Percentiles rank a stretch among this genome's conserved stretches.
These are phyloP conservation scores for Mycalesis mineus DNA, from an alignment of 2,888 invertebrate species.

Conservation along the genomic window DNA sequence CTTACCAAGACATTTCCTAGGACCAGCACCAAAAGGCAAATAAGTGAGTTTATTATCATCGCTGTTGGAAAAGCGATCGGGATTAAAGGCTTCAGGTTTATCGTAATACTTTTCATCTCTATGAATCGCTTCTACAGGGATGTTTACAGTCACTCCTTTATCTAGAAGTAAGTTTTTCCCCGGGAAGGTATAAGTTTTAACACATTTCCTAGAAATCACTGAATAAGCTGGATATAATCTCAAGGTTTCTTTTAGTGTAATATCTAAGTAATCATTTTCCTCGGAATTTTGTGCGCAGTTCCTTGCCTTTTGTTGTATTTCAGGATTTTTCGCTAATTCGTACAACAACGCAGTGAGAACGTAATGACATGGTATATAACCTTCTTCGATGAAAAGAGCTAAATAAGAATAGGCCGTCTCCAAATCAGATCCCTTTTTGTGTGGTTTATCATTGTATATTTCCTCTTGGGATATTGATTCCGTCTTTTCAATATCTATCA, in stretches of 20 bases:
- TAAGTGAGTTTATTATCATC: conserved; percentile 49
- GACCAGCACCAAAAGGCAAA: conserved; percentile 67
- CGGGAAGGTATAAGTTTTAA: conserved; percentile 54
- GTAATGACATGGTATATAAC: conserved; percentile 60
- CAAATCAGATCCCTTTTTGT: conserved; percentile 34
- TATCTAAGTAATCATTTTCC: conserved; percentile 51
- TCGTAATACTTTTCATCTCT: conserved; percentile 53
- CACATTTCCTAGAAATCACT: conserved; percentile 58
- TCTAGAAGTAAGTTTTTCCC: conserved; percentile 57
- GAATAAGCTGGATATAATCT: conserved; percentile 65
- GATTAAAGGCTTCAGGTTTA: conserved; percentile 53
- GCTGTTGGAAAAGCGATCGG: conserved; percentile 56
- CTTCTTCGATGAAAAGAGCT: conserved; percentile 60
- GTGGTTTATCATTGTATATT: conserved; percentile 42
- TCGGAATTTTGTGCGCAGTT: conserved; percentile 36
- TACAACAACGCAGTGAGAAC: conserved; percentile 54
- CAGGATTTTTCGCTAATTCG: conserved; percentile 53
- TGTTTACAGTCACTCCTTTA: conserved; percentile 54
- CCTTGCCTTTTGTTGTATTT: conserved; percentile 53
- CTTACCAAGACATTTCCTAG: conserved; percentile 69
- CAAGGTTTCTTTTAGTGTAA: conserved; percentile 60
- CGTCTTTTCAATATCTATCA: conserved; percentile 46
- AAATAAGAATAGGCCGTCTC: conserved; percentile 52
- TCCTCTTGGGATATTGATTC: conserved; percentile 47
- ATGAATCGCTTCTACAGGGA: conserved; percentile 62